Percentiles rank a stretch among this genome's conserved stretches.
Evolutionary conservation across 37 sponge, comb jelly and placozoan genomes (phyloP).

Genomic region (Beroe forskalii): DNA sequence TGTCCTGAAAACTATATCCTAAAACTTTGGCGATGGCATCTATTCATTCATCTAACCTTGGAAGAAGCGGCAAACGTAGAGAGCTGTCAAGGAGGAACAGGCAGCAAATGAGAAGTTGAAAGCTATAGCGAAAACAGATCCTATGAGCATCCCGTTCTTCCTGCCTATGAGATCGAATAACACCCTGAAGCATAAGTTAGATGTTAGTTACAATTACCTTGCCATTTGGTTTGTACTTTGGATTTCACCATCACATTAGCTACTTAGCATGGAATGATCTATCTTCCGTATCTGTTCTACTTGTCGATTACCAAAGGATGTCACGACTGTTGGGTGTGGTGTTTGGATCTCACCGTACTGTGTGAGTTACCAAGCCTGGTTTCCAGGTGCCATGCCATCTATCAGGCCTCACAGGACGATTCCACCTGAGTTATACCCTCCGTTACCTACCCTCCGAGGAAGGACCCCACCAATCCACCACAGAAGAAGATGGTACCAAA

Average conservation of each 20-base stretch:
- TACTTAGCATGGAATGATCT: background rate
- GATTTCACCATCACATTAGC: too few relatives aligned
- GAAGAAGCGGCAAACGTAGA: slow-evolving; percentile 12
- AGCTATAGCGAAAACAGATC: background rate
- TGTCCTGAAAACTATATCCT: too few relatives aligned
- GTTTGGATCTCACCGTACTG: too few relatives aligned
- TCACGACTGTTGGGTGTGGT: too few relatives aligned
- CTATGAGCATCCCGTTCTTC: background rate
- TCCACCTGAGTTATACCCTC: background rate
- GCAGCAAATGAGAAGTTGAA: background rate
- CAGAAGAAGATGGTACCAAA: slow-evolving; percentile 5
- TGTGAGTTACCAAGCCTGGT: too few relatives aligned
- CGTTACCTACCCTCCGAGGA: background rate
- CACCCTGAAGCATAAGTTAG: background rate
- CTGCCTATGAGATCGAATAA: slow-evolving; percentile 16
- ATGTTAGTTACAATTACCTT: background rate
- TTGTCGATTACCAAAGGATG: too few relatives aligned
- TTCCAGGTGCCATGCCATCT: too few relatives aligned
- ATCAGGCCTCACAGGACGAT: background rate
- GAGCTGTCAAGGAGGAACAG: background rate
- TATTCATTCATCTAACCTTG: too few relatives aligned
- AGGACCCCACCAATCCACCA: background rate
- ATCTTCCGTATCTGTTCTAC: background rate
- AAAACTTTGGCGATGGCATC: too few relatives aligned
- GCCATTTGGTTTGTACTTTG: background rate